Base-by-base conservation (phyloP, 2,888 invertebrate species). In the Chrysomela aeneicollis region DNA sequence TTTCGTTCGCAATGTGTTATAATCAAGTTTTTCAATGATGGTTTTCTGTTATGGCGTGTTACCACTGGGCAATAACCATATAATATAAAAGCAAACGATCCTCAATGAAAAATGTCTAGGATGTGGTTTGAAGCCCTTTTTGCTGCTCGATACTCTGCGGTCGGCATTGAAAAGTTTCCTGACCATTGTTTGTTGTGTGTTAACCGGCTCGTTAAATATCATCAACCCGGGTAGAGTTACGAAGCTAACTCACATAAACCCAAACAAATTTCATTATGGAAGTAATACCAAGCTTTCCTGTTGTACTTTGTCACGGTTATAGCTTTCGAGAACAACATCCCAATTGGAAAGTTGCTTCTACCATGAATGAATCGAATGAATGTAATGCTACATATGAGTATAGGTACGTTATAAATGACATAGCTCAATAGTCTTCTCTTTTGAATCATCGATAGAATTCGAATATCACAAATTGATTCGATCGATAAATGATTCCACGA, bases 121-220 rank as follows among this genome's bases (percentile, higher is more conserved):
- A 78, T 77, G 78, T 78, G 78, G 78, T 78, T 73, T 72, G 77
- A 78, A 77, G 77, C 78, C 78, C 73, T 76, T 76, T 75, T 73
- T 63, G 68, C 69, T 67, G 72, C 66, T 74, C 74, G 71, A 72
- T 71, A 71, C 66, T 74, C 61, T 74, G 73, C 66, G 74, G 76
- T 77, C 66, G 76, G 46, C 72, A 75, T 78, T 77, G 78, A 77
- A 77, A 77, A 74, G 78, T 78, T 78, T 78, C 78, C 76, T 75
- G 73, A 74, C 74, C 77, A 77, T 76, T 78, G 75, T 78, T 78
- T 77, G 75, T 76, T 77, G 76, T 75, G 75, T 77, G 76, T 75
- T 78, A 77, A 78, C 77, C 73, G 77, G 75, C 76, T 78, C 77
- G 76, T 78, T 78, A 76, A 78, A 77, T 77, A 78, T 10, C 12